phyloP scores from a whole-genome alignment of 1,140 invertebrate species.

The Sycobia sp. region DNA sequence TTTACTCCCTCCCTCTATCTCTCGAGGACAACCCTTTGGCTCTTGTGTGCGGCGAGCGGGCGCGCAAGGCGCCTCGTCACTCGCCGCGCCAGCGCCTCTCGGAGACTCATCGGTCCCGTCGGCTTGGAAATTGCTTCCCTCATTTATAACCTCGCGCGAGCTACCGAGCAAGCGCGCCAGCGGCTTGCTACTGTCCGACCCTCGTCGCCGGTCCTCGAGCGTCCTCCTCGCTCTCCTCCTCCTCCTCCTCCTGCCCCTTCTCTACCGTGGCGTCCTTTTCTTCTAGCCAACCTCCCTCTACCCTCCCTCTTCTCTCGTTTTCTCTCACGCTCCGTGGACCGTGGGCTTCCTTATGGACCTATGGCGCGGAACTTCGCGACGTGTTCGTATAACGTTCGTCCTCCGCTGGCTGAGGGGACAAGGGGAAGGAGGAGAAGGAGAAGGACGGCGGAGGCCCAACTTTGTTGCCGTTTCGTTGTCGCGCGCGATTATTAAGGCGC shows the following conservation, averaged over 20 bases:
- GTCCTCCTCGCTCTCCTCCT: neutral
- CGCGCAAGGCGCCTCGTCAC: constrained; percentile 15
- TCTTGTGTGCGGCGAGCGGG: neutral
- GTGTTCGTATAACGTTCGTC: no score
- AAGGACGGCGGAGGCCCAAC: no score
- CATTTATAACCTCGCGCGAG: constrained; percentile 44
- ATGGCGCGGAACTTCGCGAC: no score
- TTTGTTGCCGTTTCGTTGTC: no score
- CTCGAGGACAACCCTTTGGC: constrained; percentile 12
- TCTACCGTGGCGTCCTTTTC: neutral
- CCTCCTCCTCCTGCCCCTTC: neutral
- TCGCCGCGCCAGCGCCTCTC: constrained; percentile 22
- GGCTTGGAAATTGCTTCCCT: constrained; percentile 54
- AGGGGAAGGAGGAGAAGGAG: no score
- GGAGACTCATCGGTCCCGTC: constrained; percentile 47
- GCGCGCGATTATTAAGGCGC: no score
- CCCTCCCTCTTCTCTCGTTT: constrained; percentile 6
- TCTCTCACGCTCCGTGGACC: constrained; percentile 12
- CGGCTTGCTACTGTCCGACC: constrained; percentile 37
- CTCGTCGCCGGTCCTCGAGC: constrained; percentile 19
- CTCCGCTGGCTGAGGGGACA: no score
- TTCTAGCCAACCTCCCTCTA: neutral
- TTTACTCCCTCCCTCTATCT: neutral
- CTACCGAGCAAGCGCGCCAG: neutral
- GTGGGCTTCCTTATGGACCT: constrained; percentile 18